A percentile compares a stretch with the other conserved stretches of the same genome.
phyloP scores from a whole-genome alignment of 2,888 invertebrate species.

The Boloria euphrosyne region DNA sequence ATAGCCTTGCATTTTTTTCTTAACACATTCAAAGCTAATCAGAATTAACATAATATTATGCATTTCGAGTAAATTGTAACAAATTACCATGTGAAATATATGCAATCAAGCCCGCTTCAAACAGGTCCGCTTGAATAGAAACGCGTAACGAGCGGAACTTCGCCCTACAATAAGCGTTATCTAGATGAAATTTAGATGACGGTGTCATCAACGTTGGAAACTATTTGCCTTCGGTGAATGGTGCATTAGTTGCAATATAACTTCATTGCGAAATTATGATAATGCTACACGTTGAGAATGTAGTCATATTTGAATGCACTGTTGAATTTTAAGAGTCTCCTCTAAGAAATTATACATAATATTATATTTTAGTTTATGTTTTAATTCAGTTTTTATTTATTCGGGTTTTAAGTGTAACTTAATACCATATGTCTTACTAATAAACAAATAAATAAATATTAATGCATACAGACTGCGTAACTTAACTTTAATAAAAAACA shows the following conservation, averaged over 20 bases:
- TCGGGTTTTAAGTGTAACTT: too few relatives aligned
- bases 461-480: too few relatives aligned
- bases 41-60: conserved; percentile 37
- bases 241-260: conserved; percentile 20
- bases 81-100: conserved; percentile 58
- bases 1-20: not conserved
- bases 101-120: conserved; percentile 68
- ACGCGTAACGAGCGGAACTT: conserved; percentile 55
- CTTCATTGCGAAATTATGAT: conserved; percentile 11
- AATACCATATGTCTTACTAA: too few relatives aligned
- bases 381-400: too few relatives aligned
- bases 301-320: not conserved
- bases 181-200: conserved; percentile 40
- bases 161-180: conserved; percentile 44
- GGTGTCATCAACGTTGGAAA: conserved; percentile 24
- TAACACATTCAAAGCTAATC: not conserved
- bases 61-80: conserved; percentile 54
- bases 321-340: too few relatives aligned
- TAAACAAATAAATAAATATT: too few relatives aligned
- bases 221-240: conserved; percentile 22
- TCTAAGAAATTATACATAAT: too few relatives aligned
- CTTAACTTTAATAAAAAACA: too few relatives aligned
- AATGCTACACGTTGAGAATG: conserved; percentile 3
- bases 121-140: conserved; percentile 55
- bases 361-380: too few relatives aligned